These are phyloP conservation scores for Falco punctatus DNA, from an alignment of 2,113 vertebrate genomes.

Conservation along the genomic window DNA sequence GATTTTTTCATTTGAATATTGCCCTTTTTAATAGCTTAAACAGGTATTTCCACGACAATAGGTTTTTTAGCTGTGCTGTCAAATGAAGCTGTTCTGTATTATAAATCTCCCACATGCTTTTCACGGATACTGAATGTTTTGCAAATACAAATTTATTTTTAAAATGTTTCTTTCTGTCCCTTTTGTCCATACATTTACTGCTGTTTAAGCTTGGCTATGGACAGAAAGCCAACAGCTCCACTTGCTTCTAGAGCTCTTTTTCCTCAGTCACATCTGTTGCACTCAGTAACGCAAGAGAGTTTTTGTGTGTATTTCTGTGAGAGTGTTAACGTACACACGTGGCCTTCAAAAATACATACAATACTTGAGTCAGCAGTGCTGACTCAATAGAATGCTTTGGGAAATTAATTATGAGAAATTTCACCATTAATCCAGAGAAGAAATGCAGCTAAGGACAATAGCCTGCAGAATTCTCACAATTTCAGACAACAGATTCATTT, in stretches of 20 bases:
- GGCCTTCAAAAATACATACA: background rate
- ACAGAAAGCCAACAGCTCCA: background rate
- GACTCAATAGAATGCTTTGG: background rate
- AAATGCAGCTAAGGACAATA: background rate
- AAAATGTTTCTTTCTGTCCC: background rate
- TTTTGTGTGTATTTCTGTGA: background rate
- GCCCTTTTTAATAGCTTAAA: conserved; percentile 31
- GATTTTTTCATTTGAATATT: background rate
- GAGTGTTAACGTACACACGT: accelerated
- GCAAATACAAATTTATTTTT: background rate
- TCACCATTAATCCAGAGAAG: background rate
- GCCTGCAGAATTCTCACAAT: background rate
- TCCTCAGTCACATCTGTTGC: background rate
- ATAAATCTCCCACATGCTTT: conserved; percentile 8
- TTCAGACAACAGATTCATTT: conserved; percentile 51
- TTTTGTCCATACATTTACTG: background rate
- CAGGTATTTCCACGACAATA: conserved; percentile 49
- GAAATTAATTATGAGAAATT: background rate
- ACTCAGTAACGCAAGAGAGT: background rate
- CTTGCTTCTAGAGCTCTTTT: background rate
- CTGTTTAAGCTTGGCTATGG: background rate
- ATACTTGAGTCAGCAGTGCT: background rate
- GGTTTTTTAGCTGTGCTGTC: conserved; percentile 26
- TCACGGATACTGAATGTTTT: background rate
- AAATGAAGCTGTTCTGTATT: conserved; percentile 10